phyloP scores from a whole-genome alignment of 2,888 invertebrate genomes.

The Corbicula japonica region DNA sequence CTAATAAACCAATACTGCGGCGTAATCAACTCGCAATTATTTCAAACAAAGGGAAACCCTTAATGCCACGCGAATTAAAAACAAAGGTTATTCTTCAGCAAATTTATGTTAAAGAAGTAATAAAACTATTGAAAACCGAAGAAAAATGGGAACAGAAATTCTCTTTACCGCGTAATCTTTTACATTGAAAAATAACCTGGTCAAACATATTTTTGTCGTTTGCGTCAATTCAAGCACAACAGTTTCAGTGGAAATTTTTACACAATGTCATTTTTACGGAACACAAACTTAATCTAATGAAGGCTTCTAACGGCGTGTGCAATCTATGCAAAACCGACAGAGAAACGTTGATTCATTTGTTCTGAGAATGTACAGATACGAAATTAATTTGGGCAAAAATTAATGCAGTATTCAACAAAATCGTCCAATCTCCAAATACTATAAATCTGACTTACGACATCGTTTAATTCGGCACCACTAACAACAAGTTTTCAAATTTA shows the following conservation, averaged over 20 bases:
- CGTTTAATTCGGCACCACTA: too few relatives aligned
- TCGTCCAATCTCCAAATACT: too few relatives aligned
- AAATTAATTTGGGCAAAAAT: neutral
- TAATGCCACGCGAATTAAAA: too few relatives aligned
- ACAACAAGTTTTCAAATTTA: too few relatives aligned
- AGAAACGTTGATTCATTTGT: neutral
- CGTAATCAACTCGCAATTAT: neutral
- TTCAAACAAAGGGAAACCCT: neutral
- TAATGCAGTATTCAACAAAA: too few relatives aligned
- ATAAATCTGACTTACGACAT: too few relatives aligned
- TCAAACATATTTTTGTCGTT: neutral
- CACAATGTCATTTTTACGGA: slow-evolving; percentile 11
- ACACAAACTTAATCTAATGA: neutral
- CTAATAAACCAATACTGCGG: neutral
- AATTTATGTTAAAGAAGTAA: neutral
- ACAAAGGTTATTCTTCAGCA: neutral
- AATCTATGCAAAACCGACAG: too few relatives aligned
- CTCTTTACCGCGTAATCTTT: neutral
- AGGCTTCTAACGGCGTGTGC: too few relatives aligned
- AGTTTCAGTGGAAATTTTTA: slow-evolving; percentile 16
- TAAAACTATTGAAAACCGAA: slow-evolving; percentile 3
- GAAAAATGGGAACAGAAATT: slow-evolving; percentile 6
- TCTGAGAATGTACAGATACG: neutral
- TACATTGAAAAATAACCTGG: neutral
- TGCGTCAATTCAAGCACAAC: slow-evolving; percentile 1